Evolutionary conservation across 2,888 invertebrate species (phyloP).

Genomic region (Xanthorhoe spadicearia): DNA sequence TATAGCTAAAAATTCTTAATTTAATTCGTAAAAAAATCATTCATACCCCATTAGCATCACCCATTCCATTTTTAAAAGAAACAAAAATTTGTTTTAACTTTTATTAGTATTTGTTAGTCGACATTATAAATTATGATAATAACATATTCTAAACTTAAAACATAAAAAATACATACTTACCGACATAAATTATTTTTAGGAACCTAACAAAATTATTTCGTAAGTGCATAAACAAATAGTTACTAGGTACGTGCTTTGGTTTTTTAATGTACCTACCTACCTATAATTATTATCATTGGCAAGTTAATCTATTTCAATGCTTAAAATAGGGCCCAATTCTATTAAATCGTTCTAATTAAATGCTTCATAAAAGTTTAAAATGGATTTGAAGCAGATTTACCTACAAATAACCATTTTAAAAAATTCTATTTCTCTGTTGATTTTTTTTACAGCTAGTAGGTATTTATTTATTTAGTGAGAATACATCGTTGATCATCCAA

Average conservation of each 20-base stretch:
- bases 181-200: constrained; percentile 60
- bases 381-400: too few relatives aligned
- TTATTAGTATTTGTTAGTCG: constrained; percentile 59
- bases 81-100: constrained; percentile 27
- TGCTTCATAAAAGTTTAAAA: too few relatives aligned
- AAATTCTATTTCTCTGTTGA: too few relatives aligned
- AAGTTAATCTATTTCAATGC: constrained; percentile 12
- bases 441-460: too few relatives aligned
- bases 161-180: constrained; percentile 49
- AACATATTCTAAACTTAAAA: constrained; percentile 60
- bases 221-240: constrained; percentile 24
- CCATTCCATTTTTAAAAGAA: constrained; percentile 3
- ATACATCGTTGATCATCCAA: too few relatives aligned
- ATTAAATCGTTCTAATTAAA: background rate
- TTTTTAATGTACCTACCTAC: constrained; percentile 14
- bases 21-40: too few relatives aligned
- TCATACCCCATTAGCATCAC: too few relatives aligned
- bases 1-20: too few relatives aligned
- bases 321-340: background rate
- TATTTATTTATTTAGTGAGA: too few relatives aligned
- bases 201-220: constrained; percentile 27
- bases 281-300: constrained; percentile 34
- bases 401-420: too few relatives aligned
- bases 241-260: constrained; percentile 8
- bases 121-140: constrained; percentile 70